Base-by-base conservation (phyloP, 2,797 vertebrate species). In the Acrossocheilus wenchowensis region DNA sequence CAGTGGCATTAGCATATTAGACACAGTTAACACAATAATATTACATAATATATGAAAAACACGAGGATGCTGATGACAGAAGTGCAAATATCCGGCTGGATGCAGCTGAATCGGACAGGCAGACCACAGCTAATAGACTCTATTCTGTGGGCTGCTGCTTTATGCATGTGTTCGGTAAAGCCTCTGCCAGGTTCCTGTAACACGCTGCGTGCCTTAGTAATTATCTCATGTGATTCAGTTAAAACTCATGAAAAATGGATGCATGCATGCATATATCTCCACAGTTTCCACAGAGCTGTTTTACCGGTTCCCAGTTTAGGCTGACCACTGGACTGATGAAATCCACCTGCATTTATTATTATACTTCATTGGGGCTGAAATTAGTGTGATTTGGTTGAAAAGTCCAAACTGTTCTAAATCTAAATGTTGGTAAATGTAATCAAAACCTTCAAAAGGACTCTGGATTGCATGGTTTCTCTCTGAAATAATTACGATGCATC, bases 51-150 rank as follows among this genome's bases (percentile, higher is more conserved):
- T 41, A 57, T 62, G 43, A 21, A 34, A 34, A 34, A 10, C 71
- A 10, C 7, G 66, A 57, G 4, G 14, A n/a, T 30, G 26, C n/a
- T 48, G 26, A 48, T 19, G 36, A 30, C 19, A 50, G 64, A 34
- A 50, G 26, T 8, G 26, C 14, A 41, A 6, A 45, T 17, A 36
- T 52, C 30, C 17, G 48, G 9, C 80, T 71, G 21, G 21, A 57
- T 23, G 54, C 54, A 57, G 10, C 5, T 34, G 26, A 66, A 43
- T 23, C 19, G 19, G 19, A 78, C 75, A 41, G 6, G 14, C n/a
- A 30, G 64, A 82, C 81, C 36, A 2, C 39, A 83, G 69, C 81
- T 62, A 62, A 83, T 34, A 83, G 39, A 74, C 41, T 15, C 8
- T 4, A 8, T 82, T 36, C 10, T 43, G 68, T 68, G 62, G 62